Conservation (phyloP, 2,113 vertebrate genomes). For the Notothenia coriiceps region DNA sequence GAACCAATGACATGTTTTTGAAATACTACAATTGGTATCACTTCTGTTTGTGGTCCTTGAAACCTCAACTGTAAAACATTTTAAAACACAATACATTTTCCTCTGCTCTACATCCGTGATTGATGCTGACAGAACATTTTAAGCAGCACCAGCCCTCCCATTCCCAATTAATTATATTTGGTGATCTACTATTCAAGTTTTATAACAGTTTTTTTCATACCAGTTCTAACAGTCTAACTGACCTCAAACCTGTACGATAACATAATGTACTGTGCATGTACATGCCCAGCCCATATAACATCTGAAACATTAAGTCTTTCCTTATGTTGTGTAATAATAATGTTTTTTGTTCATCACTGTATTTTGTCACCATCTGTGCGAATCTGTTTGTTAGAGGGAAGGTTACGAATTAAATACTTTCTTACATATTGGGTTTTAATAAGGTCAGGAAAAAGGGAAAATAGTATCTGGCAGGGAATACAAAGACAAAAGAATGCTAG, state of each 20-base stretch:
- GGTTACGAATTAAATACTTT: constrained; percentile 3
- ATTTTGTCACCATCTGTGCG: not conserved
- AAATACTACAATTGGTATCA: not conserved
- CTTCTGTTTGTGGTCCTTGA: not conserved
- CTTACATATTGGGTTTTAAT: constrained; percentile 12
- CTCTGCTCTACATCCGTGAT: not conserved
- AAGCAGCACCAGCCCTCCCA: not conserved
- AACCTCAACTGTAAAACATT: not conserved
- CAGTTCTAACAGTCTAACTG: too few species aligned
- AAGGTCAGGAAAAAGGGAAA: constrained; percentile 1
- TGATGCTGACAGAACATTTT: not conserved
- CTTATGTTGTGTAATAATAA: not conserved
- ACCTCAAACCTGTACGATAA: not conserved
- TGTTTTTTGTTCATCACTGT: not conserved
- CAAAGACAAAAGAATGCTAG: not conserved
- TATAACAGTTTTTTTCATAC: not conserved
- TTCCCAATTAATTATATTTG: not conserved
- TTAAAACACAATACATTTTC: not conserved
- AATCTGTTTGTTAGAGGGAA: not conserved
- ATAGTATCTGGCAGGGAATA: not conserved
- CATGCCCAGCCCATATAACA: not conserved
- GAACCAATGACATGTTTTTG: not conserved
- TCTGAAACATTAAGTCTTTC: not conserved
- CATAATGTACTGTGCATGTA: not conserved
- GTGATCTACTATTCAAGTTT: not conserved